Evolutionary conservation across 2,797 vertebrate genomes (phyloP), one percentile per base, ranked within the genome.

Genomic region (Cyclopterus lumpus): DNA sequence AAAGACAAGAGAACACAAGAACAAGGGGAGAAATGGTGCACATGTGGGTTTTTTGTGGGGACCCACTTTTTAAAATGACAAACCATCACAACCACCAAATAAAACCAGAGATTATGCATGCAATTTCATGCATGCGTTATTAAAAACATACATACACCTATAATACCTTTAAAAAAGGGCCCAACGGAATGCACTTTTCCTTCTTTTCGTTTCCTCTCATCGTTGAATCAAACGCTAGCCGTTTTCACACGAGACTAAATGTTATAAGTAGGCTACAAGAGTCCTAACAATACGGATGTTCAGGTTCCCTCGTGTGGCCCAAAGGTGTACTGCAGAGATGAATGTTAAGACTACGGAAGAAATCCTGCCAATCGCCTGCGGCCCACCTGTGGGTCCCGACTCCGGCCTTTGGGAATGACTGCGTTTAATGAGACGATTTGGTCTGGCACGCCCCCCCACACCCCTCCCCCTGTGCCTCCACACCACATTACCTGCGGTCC

Each of bases 401-500:
- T n/a, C 44, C 40, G 14, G 48, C 22, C 48, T 49, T 49, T n/a
- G 46, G 20, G 46, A 3, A 10, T 10, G 46, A 16, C 42, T 4
- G 46, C 42, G 42, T 18, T 26, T 26, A 14, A 26, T 24, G 38
- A 63, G 54, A 72, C 81, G 1, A 24, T 70, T 80, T 79, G 16
- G 44, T 83, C 65, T 36, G 74, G 77, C 71, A 44, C 38, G 62
- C 66, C 54, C 38, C 54, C 1, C 34, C 26, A 28, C 4, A 28
- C 26, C 71, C 44, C 38, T 62, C 67, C 51, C 34, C 54, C 1
- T 9, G 36, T 61, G 40, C 65, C 82, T 69, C 73, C 57, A 73
- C 74, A 57, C 51, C 67, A 48, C 72, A 64, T 63, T 69, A 85
- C 49, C 73, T 34, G 15, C 20, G 64, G 24, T 79, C 76, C 79